Conservation (phyloP, 2,113 vertebrate species). For the Dipodomys spectabilis region DNA sequence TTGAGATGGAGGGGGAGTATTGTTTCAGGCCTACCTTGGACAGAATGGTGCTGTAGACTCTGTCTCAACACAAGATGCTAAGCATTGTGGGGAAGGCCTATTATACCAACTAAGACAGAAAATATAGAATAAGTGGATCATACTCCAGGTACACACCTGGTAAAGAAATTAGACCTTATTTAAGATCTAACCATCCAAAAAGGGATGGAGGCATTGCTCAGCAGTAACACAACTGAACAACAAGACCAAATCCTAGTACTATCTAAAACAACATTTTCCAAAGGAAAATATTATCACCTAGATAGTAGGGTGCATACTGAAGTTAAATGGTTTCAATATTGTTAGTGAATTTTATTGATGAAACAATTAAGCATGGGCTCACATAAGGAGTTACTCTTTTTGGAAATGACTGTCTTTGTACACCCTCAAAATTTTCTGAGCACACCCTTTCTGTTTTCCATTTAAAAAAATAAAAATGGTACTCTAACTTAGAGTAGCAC, state of each 20-base stretch:
- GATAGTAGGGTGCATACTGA: not conserved
- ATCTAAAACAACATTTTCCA: not conserved
- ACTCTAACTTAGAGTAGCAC: not conserved
- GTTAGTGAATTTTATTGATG: not conserved
- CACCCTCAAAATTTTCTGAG: not conserved
- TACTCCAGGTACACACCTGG: no score
- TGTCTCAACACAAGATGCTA: no score
- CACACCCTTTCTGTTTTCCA: not conserved
- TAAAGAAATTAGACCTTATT: no score
- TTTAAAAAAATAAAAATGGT: not conserved
- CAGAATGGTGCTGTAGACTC: no score
- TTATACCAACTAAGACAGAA: no score
- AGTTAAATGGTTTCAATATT: not conserved
- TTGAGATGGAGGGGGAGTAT: no score
- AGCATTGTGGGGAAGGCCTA: no score
- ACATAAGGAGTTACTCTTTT: not conserved
- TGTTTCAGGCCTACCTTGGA: no score
- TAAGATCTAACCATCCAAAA: no score
- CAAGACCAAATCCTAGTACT: not conserved
- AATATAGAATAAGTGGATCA: no score
- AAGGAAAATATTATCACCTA: not conserved
- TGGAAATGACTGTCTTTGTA: not conserved
- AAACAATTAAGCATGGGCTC: not conserved
- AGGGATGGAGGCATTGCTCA: not conserved
- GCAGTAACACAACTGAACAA: not conserved